phyloP scores from a whole-genome alignment of 1,140 invertebrate genomes.

The Monomorium pharaonis region DNA sequence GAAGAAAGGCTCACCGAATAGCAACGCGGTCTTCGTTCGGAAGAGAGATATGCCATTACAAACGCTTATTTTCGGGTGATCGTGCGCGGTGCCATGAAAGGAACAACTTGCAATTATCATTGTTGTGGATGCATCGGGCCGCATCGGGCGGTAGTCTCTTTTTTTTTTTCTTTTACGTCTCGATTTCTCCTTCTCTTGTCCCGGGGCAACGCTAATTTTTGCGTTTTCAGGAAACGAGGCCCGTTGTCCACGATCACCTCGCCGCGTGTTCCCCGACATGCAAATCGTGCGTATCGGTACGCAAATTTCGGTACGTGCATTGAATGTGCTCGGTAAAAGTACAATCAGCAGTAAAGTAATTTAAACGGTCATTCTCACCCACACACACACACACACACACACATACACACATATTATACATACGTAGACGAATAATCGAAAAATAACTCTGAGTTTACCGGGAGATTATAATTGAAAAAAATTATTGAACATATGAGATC shows the following conservation, averaged over 20 bases:
- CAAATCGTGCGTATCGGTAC: conserved; percentile 14
- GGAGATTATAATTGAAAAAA: not conserved
- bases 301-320: not conserved
- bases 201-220: conserved; percentile 35
- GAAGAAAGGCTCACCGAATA: conserved; percentile 14
- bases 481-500: not conserved
- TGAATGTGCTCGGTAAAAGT: not conserved
- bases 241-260: conserved; percentile 21
- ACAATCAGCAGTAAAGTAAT: not conserved
- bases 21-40: not conserved
- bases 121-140: conserved; percentile 1
- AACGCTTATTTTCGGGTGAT: conserved; percentile 21
- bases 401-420: no score
- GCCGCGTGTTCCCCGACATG: conserved; percentile 3
- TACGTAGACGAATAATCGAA: not conserved
- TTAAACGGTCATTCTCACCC: conserved; percentile 4
- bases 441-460: not conserved
- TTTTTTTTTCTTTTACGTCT: not conserved
- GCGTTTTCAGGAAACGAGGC: conserved; percentile 46
- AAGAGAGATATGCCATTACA: conserved; percentile 2
- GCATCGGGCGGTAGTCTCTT: not conserved
- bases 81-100: conserved; percentile 25
- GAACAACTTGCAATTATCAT: conserved; percentile 21
- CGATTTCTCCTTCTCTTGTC: conserved; percentile 7
- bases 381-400: not conserved